Conservation (phyloP, 2,888 invertebrate species). For the Conus canariensis region DNA sequence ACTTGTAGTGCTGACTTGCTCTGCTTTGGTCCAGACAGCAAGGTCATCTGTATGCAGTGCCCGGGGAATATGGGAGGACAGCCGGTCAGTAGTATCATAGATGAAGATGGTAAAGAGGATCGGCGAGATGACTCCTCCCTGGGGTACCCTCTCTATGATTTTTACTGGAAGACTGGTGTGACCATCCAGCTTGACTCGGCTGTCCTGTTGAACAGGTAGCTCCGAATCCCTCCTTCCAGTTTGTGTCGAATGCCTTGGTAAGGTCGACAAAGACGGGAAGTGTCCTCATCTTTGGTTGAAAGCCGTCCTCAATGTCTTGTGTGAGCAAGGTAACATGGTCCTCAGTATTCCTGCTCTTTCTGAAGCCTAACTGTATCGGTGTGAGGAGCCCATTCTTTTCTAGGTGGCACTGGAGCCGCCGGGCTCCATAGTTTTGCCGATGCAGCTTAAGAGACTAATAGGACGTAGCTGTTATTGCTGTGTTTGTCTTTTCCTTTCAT, state of each 20-base stretch:
- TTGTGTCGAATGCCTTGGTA: background rate
- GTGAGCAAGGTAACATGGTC: background rate
- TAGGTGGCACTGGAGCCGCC: background rate
- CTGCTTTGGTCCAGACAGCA: background rate
- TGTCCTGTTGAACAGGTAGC: background rate
- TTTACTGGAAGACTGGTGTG: background rate
- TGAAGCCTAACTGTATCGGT: background rate
- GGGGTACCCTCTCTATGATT: background rate
- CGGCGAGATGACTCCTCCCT: slow-evolving; percentile 1
- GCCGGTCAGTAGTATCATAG: slow-evolving; percentile 1
- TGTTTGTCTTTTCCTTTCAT: background rate
- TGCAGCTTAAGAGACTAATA: background rate
- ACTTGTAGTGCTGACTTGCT: slow-evolving; percentile 2
- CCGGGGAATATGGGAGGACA: background rate
- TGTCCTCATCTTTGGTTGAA: background rate
- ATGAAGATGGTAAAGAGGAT: slow-evolving; percentile 4
- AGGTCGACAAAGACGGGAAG: slow-evolving; percentile 1
- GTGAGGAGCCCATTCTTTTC: background rate
- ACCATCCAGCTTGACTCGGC: background rate
- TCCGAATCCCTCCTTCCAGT: slow-evolving; percentile 11
- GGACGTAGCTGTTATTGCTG: background rate
- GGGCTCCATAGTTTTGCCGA: background rate
- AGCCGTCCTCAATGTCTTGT: slow-evolving; percentile 9
- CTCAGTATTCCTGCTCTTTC: slow-evolving; percentile 7
- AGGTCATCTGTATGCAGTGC: slow-evolving; percentile 4